Percentiles rank a stretch among this genome's conserved stretches.
Conservation (phyloP, 2,888 invertebrate genomes). For the Meteorus cinctellus region DNA sequence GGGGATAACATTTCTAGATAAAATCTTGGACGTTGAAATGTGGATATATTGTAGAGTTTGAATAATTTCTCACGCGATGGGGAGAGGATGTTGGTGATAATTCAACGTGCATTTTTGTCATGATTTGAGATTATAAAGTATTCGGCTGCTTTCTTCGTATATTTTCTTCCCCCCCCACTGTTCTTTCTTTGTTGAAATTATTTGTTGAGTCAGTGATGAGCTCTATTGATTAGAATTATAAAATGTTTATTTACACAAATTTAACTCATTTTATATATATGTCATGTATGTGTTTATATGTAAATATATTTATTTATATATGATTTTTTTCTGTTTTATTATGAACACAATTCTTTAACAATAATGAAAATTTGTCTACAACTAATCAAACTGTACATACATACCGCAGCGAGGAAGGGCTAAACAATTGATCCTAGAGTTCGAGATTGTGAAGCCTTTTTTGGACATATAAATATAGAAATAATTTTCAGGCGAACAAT, state of each 20-base stretch:
- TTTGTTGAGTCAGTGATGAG: background rate
- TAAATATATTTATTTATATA: constrained; percentile 64
- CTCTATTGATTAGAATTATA: constrained; percentile 60
- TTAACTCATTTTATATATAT: constrained; percentile 62
- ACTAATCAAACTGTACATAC: constrained; percentile 65
- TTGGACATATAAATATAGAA: constrained; percentile 20
- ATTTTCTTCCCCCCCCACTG: background rate
- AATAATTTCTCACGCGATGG: constrained; percentile 12
- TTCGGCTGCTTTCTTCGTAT: background rate
- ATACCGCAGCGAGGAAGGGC: constrained; percentile 57
- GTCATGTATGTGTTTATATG: constrained; percentile 52
- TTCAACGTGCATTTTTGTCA: constrained; percentile 4
- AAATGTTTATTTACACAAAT: constrained; percentile 70
- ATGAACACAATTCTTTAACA: constrained; percentile 61
- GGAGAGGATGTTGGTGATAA: background rate
- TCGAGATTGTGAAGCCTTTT: constrained; percentile 40
- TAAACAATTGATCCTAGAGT: constrained; percentile 53
- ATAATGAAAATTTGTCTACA: constrained; percentile 55
- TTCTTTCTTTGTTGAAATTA: background rate
- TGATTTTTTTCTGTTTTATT: constrained; percentile 58
- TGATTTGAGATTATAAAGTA: background rate
- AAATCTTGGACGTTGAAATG: background rate
- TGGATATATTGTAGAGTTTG: background rate
- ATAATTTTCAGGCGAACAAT: constrained; percentile 16
- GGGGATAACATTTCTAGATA: background rate